Evolutionary conservation across 2,113 vertebrate species (phyloP).

Genomic region (Mus musculus): GRCm39 chr3:68971501-68972000

Average conservation of each 20-base stretch:
- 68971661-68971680: background rate
- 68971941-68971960: background rate
- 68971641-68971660: background rate
- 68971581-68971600: background rate
- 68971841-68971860: background rate
- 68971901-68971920: background rate
- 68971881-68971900: background rate
- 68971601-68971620: background rate
- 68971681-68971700: background rate
- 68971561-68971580: background rate
- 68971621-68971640: background rate
- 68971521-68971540: constrained; percentile 14
- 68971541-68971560: background rate
- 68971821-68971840: background rate
- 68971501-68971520: constrained; percentile 62
- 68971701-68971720: background rate
- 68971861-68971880: background rate
- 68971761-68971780: background rate
- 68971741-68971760: background rate
- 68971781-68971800: background rate
- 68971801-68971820: background rate
- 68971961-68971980: background rate
- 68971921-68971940: background rate
- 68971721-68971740: background rate
- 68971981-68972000: background rate